Conservation (phyloP, 2,888 invertebrate species). For the Eristalinus aeneus region DNA sequence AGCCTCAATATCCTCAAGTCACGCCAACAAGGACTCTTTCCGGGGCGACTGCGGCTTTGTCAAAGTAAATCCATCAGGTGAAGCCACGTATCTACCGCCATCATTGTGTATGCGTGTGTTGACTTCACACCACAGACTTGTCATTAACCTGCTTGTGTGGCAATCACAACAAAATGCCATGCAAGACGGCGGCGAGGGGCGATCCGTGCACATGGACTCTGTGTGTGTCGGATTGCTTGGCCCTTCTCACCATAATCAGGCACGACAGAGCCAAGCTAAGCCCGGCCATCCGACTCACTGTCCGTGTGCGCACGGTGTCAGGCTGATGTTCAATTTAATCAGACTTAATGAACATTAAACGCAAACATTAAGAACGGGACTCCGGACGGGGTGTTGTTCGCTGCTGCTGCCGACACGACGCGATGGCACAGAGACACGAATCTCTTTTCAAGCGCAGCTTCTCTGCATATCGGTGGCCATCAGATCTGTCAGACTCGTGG, state of each 20-base stretch:
- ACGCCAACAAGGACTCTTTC: not conserved
- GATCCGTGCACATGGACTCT: constrained; percentile 7
- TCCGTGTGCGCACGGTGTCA: constrained; percentile 25
- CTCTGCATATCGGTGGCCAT: not conserved
- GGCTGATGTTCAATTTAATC: constrained; percentile 43
- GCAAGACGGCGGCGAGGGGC: not conserved
- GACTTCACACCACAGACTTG: constrained; percentile 20
- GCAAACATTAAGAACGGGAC: constrained; percentile 1
- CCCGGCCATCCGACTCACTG: constrained; percentile 14
- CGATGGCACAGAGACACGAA: not conserved
- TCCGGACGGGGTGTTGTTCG: not conserved
- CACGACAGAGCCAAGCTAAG: not conserved
- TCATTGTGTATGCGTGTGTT: not conserved
- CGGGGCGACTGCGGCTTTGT: not conserved
- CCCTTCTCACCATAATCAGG: constrained; percentile 4
- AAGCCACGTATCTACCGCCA: not conserved
- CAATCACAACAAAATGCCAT: constrained; percentile 29
- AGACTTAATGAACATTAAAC: constrained; percentile 49
- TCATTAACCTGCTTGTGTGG: constrained; percentile 43
- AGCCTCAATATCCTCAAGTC: not conserved
- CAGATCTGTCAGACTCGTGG: constrained; percentile 25
- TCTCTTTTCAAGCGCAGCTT: not conserved
- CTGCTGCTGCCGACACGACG: not conserved
- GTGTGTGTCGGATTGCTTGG: constrained; percentile 17
- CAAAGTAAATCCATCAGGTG: constrained; percentile 8